Base-by-base conservation (phyloP, 2,888 invertebrate genomes). In the Steromphala cineraria region DNA sequence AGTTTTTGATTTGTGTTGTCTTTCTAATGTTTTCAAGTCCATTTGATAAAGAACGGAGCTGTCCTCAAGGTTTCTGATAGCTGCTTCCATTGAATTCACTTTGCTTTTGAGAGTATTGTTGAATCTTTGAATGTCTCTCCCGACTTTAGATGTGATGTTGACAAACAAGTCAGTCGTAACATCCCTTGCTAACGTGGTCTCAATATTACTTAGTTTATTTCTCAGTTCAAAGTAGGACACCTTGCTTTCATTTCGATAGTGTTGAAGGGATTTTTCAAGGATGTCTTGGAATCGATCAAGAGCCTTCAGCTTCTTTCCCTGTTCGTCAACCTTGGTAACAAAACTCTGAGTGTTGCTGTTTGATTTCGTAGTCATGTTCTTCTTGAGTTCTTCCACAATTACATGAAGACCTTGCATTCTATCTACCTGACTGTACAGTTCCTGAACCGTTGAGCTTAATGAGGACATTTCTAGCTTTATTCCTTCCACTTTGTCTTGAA, bases 221-320 rank as follows among this genome's bases (percentile, higher is more conserved):
- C 80, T 75, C 40, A 84, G 52, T 36, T 84, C 82, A 15, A 67
- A 55, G 31, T 81, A 84, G 31, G 78, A 81, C 24, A 80, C 36
- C 75, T 84, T 83, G 71, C 84, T 86, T 62, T 88, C 86, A 84
- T 88, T 87, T n/a, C 84, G 82, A 46, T 86, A 86, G 75, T 86
- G 86, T 24, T 84, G 82, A 19, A 88, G 74, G 1, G 88, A 84
- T 62, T 86, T 83, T 56, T 84, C 83, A 78, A 85, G 86, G 17
- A 87, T 83, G 46, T 71, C 76, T 31, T 80, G 67, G 4, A 82
- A 80, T 7, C 84, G 77, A 52, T 85, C 86, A 75, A 85, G 75
- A 56, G 81, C 84, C 21, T 80, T 76, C 56, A 84, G 55, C 76
- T 46, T 80, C 75, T 62, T 75, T 52, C 52, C 56, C 19, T 67